phyloP scores from a whole-genome alignment of 2,113 vertebrate genomes.

The Drymodes brunneopygia region DNA sequence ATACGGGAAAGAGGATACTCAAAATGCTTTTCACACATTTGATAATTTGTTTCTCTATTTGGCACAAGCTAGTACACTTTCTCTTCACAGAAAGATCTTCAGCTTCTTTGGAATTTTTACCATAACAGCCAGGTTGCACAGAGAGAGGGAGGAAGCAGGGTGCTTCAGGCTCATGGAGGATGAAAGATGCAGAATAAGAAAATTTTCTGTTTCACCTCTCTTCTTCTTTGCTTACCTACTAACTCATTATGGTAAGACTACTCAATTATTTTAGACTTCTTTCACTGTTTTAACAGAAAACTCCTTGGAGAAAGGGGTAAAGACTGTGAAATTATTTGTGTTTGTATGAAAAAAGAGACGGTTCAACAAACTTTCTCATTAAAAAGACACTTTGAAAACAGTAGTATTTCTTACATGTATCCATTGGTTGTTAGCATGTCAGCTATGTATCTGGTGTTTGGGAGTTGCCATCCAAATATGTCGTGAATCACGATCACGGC shows the following conservation, averaged over 20 bases:
- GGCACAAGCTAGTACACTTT: not conserved
- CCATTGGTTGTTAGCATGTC: constrained; percentile 87
- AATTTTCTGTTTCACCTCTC: not conserved
- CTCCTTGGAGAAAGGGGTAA: not conserved
- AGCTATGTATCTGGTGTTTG: constrained; percentile 90
- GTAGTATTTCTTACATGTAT: constrained; percentile 76
- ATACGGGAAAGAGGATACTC: not conserved
- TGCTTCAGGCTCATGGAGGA: not conserved
- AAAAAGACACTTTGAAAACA: not conserved
- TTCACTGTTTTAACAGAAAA: not conserved
- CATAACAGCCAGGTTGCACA: not conserved
- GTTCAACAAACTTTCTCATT: not conserved
- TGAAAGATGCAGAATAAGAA: not conserved
- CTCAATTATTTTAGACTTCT: not conserved
- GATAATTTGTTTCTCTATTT: not conserved
- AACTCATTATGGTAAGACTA: rapidly evolving
- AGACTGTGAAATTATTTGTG: not conserved
- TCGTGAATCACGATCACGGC: constrained; percentile 90
- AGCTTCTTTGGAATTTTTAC: not conserved
- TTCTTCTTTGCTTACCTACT: not conserved
- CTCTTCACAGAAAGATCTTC: not conserved
- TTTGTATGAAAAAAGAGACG: not conserved
- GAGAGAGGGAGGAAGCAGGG: not conserved
- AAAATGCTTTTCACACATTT: not conserved
- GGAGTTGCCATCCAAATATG: constrained; percentile 87